Conservation (phyloP, 2,888 invertebrate species). For the Drosophila fungiperda region DNA sequence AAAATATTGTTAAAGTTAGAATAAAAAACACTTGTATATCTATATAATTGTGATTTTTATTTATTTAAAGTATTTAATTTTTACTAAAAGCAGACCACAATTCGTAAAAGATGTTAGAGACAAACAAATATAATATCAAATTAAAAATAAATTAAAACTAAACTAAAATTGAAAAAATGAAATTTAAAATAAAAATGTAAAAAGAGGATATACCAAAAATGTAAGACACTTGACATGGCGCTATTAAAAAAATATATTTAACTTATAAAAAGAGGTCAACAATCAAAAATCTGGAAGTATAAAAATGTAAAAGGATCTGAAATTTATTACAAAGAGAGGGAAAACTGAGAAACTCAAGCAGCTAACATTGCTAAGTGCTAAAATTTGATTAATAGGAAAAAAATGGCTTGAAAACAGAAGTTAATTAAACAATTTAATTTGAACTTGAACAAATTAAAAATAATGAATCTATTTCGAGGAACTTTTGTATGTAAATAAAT, state of each 20-base stretch:
- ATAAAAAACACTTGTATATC: no score
- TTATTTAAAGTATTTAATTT: not conserved
- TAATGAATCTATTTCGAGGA: not conserved
- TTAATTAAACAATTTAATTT: not conserved
- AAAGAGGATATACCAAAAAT: no score
- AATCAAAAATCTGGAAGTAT: not conserved
- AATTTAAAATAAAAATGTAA: not conserved
- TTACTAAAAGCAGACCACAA: not conserved
- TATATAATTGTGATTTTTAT: not conserved
- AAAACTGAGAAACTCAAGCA: not conserved
- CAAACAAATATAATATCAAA: not conserved
- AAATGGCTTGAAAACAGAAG: not conserved
- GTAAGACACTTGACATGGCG: not conserved
- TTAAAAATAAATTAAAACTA: not conserved
- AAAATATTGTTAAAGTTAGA: not conserved
- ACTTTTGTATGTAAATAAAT: not conserved
- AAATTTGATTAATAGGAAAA: not conserved
- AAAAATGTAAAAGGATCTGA: not conserved
- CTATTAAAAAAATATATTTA: not conserved
- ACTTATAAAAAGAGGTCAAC: not conserved
- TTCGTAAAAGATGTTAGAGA: not conserved
- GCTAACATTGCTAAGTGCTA: not conserved
- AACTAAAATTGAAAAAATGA: not conserved
- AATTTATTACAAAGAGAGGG: not conserved
- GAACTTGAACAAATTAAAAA: not conserved